A percentile compares a stretch with the other conserved stretches of the same genome.
These are phyloP conservation scores for Neosilurus hyrtlii DNA, from an alignment of 2,797 vertebrate genomes.

Conservation along the genomic window DNA sequence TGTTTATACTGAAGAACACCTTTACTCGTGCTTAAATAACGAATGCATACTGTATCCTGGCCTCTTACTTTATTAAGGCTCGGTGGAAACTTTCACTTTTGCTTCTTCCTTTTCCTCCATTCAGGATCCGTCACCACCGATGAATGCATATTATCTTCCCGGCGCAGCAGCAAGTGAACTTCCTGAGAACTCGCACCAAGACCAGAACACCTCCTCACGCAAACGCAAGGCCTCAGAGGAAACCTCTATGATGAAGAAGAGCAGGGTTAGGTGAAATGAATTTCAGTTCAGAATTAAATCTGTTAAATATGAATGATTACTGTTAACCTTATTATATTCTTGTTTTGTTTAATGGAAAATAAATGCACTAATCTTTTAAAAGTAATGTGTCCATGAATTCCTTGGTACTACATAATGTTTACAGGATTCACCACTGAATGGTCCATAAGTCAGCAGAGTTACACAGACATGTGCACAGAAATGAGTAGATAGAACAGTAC, in stretches of 20 bases:
- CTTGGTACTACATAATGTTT: neutral
- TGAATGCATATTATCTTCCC: constrained; percentile 78
- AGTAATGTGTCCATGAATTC: neutral
- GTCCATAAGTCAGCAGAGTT: neutral
- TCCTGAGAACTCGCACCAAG: constrained; percentile 57
- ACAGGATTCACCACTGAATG: neutral
- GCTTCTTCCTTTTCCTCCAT: neutral
- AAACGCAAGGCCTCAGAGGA: constrained; percentile 85
- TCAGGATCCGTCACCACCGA: constrained; percentile 82
- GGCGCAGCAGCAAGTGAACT: constrained; percentile 61
- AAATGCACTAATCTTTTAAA: constrained; percentile 29
- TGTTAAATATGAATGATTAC: constrained; percentile 30
- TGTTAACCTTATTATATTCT: constrained; percentile 5
- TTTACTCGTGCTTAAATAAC: neutral
- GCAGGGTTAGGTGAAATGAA: constrained; percentile 59
- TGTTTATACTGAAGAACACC: neutral
- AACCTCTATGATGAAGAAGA: constrained; percentile 75
- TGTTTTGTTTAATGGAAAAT: constrained; percentile 39
- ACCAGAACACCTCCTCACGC: constrained; percentile 69
- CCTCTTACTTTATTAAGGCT: neutral
- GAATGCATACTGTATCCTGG: neutral
- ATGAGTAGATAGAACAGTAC: neutral
- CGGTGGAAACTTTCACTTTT: neutral
- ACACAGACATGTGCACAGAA: neutral
- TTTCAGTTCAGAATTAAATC: neutral